Evolutionary conservation across 2,888 invertebrate species (phyloP).

Genomic region (Cinara cedri): DNA sequence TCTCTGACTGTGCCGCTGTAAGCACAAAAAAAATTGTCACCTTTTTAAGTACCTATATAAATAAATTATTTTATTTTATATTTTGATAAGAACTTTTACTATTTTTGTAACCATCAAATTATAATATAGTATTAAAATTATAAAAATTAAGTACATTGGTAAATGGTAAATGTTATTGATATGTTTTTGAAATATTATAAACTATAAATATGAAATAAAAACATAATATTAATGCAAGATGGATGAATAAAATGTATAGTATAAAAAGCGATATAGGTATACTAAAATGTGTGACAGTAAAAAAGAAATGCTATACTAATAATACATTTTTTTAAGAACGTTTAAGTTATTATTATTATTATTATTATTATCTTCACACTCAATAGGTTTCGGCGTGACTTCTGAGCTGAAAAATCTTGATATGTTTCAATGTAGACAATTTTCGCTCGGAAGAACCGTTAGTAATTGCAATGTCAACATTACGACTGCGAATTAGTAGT

Average conservation of each 20-base stretch:
- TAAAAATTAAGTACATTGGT: neutral
- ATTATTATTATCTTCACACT: no score
- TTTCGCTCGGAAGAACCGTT: no score
- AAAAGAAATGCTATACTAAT: no score
- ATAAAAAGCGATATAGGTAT: no score
- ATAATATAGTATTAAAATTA: neutral
- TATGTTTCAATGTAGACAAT: no score
- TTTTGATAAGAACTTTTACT: conserved; percentile 7
- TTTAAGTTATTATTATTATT: no score
- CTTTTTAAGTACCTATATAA: neutral
- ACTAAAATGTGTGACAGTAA: no score
- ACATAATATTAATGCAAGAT: no score
- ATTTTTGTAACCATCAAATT: conserved; percentile 8
- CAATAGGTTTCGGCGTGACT: no score
- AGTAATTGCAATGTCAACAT: neutral
- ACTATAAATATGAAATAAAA: conserved; percentile 2
- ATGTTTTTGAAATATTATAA: neutral
- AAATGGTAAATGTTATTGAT: conserved; percentile 1
- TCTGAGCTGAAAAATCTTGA: no score
- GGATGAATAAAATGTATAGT: no score
- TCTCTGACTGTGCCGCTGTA: conserved; percentile 10
- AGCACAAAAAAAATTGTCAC: neutral
- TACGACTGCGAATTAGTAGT: neutral
- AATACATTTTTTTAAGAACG: no score
- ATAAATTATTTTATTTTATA: conserved; percentile 5